Base-by-base conservation (phyloP, 2,888 invertebrate genomes). In the Mongoloraphidia duomilia region DNA sequence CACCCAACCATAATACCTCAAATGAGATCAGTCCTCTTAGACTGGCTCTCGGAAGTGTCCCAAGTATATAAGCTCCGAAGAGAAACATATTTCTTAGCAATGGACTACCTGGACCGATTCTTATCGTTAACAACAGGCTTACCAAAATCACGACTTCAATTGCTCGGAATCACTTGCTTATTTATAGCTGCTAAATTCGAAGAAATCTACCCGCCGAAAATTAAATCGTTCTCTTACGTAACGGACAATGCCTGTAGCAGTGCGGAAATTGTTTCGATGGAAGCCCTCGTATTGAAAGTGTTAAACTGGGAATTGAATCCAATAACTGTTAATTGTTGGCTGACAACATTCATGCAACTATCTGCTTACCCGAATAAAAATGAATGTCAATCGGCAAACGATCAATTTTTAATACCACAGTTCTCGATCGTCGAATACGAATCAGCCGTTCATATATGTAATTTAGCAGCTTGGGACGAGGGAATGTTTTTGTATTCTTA, bases 191-290 rank as follows among this genome's bases (percentile, higher is more conserved):
- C 92, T 1, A 94, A 96, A 77, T 74, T 85, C 9, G 98, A 98
- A 76, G 98, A 98, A 74, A 94, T 98, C 44, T 98, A 97, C 71
- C 97, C 98, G 44, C 97, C 97, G 1, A 94, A 94, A 70, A 76
- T 97, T 47, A 74, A 79, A 9, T 94, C 95, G 64, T 95, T 97
- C 70, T 91, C 96, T 0, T 94, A 91, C 69, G 95, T 97, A 11
- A 97, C 97, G 1, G 98, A 97, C 72, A 92, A 93, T 50, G 96
- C 97, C 0, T 98, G 96, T 67, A 84, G 84, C 44, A 83, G 86
- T 48, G 78, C 60, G 13, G 67, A 68, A 47, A 67, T 68, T 47
- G 53, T 69, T 33, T 56, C 63, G 10, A 67, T 66, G 50, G 68
- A 68, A 56, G 54, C 66, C 17, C 55, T 65, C n/a, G 59, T 68